Evolutionary conservation across 1,140 invertebrate species (phyloP).

Genomic region (Theocolax elegans): DNA sequence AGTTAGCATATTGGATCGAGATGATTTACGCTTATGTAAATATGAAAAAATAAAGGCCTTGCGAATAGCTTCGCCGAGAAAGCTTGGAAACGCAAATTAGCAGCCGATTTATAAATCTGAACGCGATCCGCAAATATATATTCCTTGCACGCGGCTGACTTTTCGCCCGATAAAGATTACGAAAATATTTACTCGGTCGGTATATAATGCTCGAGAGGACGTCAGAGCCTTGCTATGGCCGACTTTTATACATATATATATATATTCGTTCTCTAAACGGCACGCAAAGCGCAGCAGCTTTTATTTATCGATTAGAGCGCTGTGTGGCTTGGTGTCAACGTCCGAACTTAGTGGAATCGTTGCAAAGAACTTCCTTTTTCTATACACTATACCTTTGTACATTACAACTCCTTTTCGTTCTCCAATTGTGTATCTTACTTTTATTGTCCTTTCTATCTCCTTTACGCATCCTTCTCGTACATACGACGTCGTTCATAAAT

Average conservation of each 20-base stretch:
- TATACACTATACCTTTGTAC: not conserved
- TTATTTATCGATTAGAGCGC: slow-evolving; percentile 23
- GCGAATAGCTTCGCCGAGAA: no score
- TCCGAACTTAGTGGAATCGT: slow-evolving; percentile 13
- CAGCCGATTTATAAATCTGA: no score
- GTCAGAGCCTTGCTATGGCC: not conserved
- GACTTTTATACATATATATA: no score
- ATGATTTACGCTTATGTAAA: no score
- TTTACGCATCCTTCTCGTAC: no score
- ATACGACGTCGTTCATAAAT: no score
- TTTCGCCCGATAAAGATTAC: no score
- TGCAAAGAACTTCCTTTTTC: not conserved
- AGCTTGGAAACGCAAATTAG: no score
- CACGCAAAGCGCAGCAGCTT: not conserved
- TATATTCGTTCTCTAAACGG: not conserved
- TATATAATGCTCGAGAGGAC: not conserved
- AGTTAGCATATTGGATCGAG: no score
- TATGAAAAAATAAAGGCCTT: no score
- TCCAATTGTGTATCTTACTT: not conserved
- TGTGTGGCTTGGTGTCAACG: slow-evolving; percentile 23
- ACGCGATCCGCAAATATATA: no score
- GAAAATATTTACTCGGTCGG: slow-evolving; percentile 10
- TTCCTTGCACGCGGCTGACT: no score
- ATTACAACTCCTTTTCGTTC: not conserved
- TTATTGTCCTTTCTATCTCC: not conserved